Base-by-base conservation (phyloP, 1,140 invertebrate genomes). In the Zaprionus vittiger region DNA sequence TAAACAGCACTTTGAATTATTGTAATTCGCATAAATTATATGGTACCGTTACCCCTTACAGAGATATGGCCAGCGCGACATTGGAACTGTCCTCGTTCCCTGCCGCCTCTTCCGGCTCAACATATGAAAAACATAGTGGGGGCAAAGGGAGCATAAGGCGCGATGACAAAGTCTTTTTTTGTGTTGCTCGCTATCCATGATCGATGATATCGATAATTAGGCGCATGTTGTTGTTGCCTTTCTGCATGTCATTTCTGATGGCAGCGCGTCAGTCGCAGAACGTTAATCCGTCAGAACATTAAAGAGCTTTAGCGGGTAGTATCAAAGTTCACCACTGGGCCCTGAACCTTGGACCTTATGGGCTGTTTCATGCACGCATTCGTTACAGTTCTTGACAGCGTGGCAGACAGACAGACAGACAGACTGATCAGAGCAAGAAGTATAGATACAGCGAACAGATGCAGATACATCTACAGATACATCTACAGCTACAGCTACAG, bases 11-110 rank as follows among this genome's bases (percentile, higher is more conserved):
- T 72, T 76, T 89, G 79, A 83, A 73, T 89, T 81, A 86, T 86
- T 83, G 83, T 83, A 73, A 85, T 70, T 73, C 60, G 66, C 84
- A 89, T 89, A 90, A 89, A 89, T 87, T 89, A 89, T 75, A 57
- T 31, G 38, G 22, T 79, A 75, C 80, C 71, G 84, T 84, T 87
- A 64, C 83, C 73, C 56, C 52, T 54, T 37, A 26, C 49, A 57
- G 31, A 34, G 31, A 34, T 34, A 11, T 34, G 31, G 31, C 31
- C 31, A 34, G 31, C 9, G 41, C 28, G 61, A 63, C 65, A 73
- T 74, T 69, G 72, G 59, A n/a, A 47, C 54, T 74, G 65, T 74
- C 59, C 72, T 62, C 66, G 57, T 41, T 60, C 24, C 55, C 26
- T 28, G 5, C 4, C 31, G 41, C 1, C 34, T 54, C 37, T 56